Evolutionary conservation across 1,140 invertebrate genomes (phyloP), one percentile per base, ranked within the genome.

Genomic region (Lanistes nyassanus): DNA sequence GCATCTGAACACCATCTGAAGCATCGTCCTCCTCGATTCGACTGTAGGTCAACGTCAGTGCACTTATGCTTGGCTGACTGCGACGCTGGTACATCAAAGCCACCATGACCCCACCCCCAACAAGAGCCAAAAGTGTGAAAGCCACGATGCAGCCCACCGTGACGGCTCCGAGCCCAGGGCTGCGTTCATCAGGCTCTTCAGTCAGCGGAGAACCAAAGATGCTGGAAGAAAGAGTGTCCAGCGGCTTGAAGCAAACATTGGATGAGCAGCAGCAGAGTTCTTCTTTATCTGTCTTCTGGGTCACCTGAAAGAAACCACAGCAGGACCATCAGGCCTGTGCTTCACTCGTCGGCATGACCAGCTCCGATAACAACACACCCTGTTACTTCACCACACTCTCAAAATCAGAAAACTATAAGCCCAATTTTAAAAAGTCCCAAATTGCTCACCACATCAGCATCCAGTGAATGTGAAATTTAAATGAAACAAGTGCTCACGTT

Each of bases 11-110:
- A 37, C 56, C 60, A 37, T 72, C 70, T 23, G 70, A 72, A n/a
- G 60, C 9, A 29, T 72, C 70, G 16, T 72, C 70, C 2, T 72
- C 70, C 47, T 72, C 55, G 16, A 72, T 72, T 55, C 70, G 69
- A 34, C 70, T 72, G 70, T 72, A 72, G 16, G 70, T 72, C 16
- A 72, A 37, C 3, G 70, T 72, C 11, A 72, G 70, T 36, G 56
- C 60, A 37, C 70, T 72, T 53, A 29, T 37, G 23, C 60, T 34
- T 11, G 70, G 70, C 37, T 60, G 56, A 34, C 47, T 72, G 31
- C 55, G 70, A 1, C 70, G 70, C 70, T 72, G 70, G 55, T 72
- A 72, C 70, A 72, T 72, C 55, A 72, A 29, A 37, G 51, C 70
- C 2, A 72, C 37, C 70, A 72, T 72, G n/a, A 72, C 70, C 1